Evolutionary conservation across 1,140 invertebrate genomes (phyloP).

Genomic region (Caenorhabditis remanei): DNA sequence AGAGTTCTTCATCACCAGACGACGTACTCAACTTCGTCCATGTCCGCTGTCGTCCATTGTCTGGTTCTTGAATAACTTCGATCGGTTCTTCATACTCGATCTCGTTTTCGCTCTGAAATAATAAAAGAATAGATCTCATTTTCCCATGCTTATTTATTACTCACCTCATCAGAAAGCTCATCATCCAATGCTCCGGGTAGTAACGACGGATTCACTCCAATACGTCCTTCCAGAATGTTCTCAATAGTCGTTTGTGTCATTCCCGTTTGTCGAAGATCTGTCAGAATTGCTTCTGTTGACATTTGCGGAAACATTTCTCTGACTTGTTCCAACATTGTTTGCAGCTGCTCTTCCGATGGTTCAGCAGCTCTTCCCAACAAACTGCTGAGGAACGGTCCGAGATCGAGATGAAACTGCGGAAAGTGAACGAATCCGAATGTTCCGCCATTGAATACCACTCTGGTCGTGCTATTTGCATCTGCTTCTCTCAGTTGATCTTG

Average conservation of each 20-base stretch:
- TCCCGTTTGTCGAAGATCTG: conserved; percentile 56
- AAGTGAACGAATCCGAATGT: not conserved
- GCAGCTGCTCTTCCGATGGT: conserved; percentile 9
- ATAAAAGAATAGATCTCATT: not conserved
- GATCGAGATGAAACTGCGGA: not conserved
- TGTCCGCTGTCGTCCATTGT: not conserved
- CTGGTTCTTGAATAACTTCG: conserved; percentile 33
- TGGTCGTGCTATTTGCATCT: not conserved
- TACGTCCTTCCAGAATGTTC: conserved; percentile 62
- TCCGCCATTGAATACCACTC: conserved; percentile 8
- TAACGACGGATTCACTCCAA: conserved; percentile 48
- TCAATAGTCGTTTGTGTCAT: conserved; percentile 60
- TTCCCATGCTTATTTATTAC: not conserved
- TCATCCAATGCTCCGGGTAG: conserved; percentile 6
- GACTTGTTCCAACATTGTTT: conserved; percentile 33
- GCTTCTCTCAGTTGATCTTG: not conserved
- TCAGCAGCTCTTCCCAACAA: conserved; percentile 33
- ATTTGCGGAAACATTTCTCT: conserved; percentile 64
- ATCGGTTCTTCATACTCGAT: conserved; percentile 3
- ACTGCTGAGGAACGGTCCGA: not conserved
- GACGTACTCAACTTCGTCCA: conserved; percentile 36
- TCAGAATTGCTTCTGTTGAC: conserved; percentile 38
- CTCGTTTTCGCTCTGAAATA: conserved; percentile 52
- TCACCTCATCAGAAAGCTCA: conserved; percentile 46
- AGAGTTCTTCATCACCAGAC: not conserved